Base-by-base conservation (phyloP, 2,113 vertebrate species). In the Megaceryle torquata region DNA sequence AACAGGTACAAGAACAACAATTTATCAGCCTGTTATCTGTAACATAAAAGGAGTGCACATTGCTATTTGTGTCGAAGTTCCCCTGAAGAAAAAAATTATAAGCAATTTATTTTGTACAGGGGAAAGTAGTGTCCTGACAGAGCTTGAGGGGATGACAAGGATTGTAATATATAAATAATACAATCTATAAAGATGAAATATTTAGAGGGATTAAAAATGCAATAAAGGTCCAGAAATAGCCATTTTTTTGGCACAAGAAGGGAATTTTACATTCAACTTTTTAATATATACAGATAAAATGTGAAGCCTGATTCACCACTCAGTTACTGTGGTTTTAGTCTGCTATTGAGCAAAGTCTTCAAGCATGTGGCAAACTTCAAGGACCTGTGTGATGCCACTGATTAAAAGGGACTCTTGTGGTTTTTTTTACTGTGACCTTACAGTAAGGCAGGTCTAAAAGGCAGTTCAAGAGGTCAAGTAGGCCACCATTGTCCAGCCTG, bases 1-100 rank as follows among this genome's bases (percentile, higher is more conserved):
- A 94, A 78, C 61, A 87, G 88, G 61, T 94, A 48, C 63, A 87
- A 92, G 83, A 88, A 92, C 31, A 82, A 76, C 84, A 93, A 94
- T 95, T 96, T 94, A 79, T 96, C 95, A 95, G 70, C 86, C 81
- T 82, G 70, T 96, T 97, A 94, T 96, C 92, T 89, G 81, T 82
- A 95, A 92, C 92, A 91, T 91, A 87, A 89, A 88, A 96, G 70
- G 65, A 91, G 50, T 51, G 69, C 69, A 51, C 7, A 8, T 87
- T 94, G 61, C 91, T 96, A 92, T 94, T 96, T 89, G 86, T 79
- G 63, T 82, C 88, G 76, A 77, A 89, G n/a, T 22, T 93, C 13
- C 81, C 91, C 86, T 70, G 87, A 91, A 96, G 95, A 82, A 86
- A 93, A 93, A 96, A 13, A 74, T 87, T 91, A 93, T 85, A 80